These are phyloP conservation scores for Physella acuta DNA, from an alignment of 1,140 invertebrate genomes.

Conservation along the genomic window DNA sequence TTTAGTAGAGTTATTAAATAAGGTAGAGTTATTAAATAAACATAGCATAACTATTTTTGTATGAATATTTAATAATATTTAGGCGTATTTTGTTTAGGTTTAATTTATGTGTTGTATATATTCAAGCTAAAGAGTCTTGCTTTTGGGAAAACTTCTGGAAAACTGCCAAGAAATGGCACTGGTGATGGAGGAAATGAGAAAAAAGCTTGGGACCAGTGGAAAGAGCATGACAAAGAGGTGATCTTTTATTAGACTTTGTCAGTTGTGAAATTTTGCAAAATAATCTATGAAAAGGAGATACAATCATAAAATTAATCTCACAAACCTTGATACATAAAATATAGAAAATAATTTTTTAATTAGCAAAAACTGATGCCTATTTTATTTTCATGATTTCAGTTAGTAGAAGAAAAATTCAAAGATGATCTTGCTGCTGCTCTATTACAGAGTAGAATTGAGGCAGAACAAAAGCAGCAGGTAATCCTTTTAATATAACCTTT, in stretches of 20 bases:
- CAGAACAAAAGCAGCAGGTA: constrained; percentile 68
- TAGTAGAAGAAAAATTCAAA: constrained; percentile 69
- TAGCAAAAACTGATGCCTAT: not conserved
- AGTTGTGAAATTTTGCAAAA: not conserved
- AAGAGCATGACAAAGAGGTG: constrained; percentile 36
- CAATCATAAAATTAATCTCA: not conserved
- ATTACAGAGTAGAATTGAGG: constrained; percentile 71
- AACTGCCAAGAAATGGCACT: not conserved
- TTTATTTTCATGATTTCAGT: constrained; percentile 46
- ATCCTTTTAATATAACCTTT: too few species aligned
- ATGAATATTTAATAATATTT: not conserved
- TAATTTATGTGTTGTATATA: not conserved
- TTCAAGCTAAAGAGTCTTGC: constrained; percentile 26
- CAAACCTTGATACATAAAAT: not conserved
- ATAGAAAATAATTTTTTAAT: not conserved
- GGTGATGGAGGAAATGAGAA: constrained; percentile 16
- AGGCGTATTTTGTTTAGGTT: not conserved
- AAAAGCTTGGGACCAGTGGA: constrained; percentile 39
- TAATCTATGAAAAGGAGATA: not conserved
- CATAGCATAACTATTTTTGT: not conserved
- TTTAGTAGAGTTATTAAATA: not conserved
- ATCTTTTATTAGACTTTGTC: not conserved
- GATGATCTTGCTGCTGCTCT: constrained; percentile 70
- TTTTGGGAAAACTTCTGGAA: constrained; percentile 17
- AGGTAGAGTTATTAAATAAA: not conserved